phyloP scores from a whole-genome alignment of 2,113 vertebrate genomes.

The Isichthys henryi region DNA sequence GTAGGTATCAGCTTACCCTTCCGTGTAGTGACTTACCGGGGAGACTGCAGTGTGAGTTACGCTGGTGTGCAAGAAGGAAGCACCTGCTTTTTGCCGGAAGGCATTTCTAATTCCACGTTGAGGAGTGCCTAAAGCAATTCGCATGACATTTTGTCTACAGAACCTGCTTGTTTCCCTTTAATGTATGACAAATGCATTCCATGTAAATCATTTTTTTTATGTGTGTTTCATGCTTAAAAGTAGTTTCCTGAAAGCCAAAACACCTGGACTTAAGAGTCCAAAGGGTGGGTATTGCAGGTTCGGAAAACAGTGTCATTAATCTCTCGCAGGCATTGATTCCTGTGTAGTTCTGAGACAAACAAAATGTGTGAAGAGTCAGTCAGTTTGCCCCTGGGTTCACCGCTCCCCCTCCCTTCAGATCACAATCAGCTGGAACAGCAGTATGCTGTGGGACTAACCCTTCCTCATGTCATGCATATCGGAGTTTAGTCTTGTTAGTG shows the following conservation, averaged over 20 bases:
- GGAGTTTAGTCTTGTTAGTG: neutral
- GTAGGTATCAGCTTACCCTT: neutral
- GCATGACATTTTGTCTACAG: neutral
- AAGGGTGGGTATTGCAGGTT: neutral
- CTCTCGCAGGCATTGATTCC: neutral
- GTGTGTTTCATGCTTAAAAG: neutral
- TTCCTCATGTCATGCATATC: neutral
- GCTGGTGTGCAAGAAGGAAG: neutral
- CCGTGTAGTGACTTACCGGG: neutral
- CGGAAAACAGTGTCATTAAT: neutral
- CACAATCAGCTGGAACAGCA: neutral
- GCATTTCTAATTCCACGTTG: neutral
- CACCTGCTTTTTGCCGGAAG: neutral
- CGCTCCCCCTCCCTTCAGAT: neutral
- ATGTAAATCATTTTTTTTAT: neutral
- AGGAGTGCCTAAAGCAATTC: neutral
- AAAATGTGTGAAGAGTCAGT: neutral
- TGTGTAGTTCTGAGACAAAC: neutral
- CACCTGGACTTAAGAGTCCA: neutral
- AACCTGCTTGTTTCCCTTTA: neutral
- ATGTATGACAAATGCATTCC: neutral
- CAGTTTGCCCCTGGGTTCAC: neutral
- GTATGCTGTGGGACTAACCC: neutral
- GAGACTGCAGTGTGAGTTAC: neutral
- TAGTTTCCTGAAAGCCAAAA: neutral